phyloP scores from a whole-genome alignment of 2,888 invertebrate species.

The Amiota minor region DNA sequence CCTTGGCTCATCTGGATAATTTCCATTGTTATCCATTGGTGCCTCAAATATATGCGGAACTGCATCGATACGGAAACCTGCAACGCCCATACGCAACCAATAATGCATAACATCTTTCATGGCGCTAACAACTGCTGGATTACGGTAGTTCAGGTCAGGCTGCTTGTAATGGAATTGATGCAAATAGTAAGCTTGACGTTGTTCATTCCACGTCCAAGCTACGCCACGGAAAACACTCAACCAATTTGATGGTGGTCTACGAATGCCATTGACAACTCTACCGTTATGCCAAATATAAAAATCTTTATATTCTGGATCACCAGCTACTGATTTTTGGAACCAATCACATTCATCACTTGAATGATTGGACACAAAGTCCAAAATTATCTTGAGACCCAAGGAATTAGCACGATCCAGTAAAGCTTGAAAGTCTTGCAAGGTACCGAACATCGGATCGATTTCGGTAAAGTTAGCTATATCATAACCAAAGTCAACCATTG shows the following conservation, averaged over 20 bases:
- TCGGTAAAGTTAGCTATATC: slow-evolving; percentile 82
- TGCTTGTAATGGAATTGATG: slow-evolving; percentile 79
- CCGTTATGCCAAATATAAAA: slow-evolving; percentile 83
- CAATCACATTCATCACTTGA: slow-evolving; percentile 86
- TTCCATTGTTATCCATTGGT: slow-evolving; percentile 58
- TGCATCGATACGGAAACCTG: slow-evolving; percentile 84
- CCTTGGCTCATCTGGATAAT: slow-evolving; percentile 75
- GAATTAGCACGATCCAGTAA: slow-evolving; percentile 76
- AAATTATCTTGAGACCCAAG: slow-evolving; percentile 73
- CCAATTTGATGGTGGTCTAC: slow-evolving; percentile 75
- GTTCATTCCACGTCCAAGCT: slow-evolving; percentile 78
- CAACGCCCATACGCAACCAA: slow-evolving; percentile 86
- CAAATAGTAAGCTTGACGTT: slow-evolving; percentile 77
- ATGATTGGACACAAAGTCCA: slow-evolving; percentile 77
- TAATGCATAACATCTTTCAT: slow-evolving; percentile 79
- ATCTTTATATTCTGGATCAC: slow-evolving; percentile 79
- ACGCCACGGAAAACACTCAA: slow-evolving; percentile 75
- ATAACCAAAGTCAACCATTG: slow-evolving; percentile 86
- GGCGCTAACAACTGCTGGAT: slow-evolving; percentile 73
- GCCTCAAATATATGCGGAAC: slow-evolving; percentile 74
- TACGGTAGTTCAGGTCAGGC: slow-evolving; percentile 80
- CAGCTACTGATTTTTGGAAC: slow-evolving; percentile 82
- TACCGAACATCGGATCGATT: slow-evolving; percentile 82
- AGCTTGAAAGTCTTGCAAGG: slow-evolving; percentile 80
- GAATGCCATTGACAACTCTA: slow-evolving; percentile 64